A percentile compares a stretch with the other conserved stretches of the same genome.
These are phyloP conservation scores for Serranochromis macrocephalus DNA, from an alignment of 2,113 vertebrate genomes.

Conservation along the genomic window DNA sequence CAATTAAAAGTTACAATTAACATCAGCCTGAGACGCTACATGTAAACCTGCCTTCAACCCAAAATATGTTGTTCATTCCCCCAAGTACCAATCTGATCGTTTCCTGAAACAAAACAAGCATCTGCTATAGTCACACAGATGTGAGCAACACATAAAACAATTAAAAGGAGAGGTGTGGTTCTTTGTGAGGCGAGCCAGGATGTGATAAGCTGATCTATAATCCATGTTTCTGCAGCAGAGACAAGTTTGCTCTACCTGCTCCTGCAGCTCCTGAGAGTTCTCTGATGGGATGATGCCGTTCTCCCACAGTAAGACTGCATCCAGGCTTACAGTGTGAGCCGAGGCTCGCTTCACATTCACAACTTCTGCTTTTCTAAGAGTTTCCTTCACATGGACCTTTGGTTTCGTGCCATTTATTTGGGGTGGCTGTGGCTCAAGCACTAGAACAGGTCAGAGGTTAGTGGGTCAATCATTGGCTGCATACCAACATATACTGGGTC, in stretches of 20 bases:
- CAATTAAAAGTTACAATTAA: neutral
- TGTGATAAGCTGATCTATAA: neutral
- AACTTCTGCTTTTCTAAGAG: neutral
- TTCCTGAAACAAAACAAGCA: neutral
- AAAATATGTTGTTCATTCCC: neutral
- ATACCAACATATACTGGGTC: neutral
- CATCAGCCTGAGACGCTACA: neutral
- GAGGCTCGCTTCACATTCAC: rapidly evolving
- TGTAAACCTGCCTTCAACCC: neutral
- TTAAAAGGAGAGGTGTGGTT: neutral
- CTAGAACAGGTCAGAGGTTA: neutral
- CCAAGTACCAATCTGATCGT: neutral
- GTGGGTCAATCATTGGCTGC: rapidly evolving
- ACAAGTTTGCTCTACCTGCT: neutral
- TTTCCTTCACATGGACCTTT: neutral
- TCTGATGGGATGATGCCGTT: neutral
- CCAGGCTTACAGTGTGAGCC: neutral
- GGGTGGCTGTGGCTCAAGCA: neutral
- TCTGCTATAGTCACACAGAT: neutral
- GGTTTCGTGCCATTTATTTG: neutral
- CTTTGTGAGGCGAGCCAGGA: neutral
- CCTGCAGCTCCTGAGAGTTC: neutral
- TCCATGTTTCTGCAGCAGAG: slow-evolving; percentile 16
- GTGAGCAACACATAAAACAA: neutral
- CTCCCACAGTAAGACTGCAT: neutral